Conservation (phyloP, 2,797 vertebrate species). For the Halcyon smyrnensis region DNA sequence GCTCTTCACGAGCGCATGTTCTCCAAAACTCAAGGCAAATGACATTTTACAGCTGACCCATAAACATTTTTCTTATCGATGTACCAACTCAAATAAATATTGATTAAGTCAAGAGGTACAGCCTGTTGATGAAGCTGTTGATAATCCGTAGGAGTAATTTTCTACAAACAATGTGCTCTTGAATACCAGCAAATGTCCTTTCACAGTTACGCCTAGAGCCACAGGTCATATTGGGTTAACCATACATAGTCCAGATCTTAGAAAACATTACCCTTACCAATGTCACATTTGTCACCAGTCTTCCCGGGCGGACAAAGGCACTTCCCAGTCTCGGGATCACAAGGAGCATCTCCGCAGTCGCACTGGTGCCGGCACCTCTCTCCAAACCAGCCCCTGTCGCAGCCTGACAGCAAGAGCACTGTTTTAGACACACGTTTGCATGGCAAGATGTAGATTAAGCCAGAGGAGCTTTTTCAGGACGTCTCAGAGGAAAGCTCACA, state of each 20-base stretch:
- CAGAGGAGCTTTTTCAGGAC: not conserved
- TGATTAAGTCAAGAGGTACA: not conserved
- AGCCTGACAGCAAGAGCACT: conserved; percentile 70
- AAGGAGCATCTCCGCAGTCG: conserved; percentile 80
- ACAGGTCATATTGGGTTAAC: not conserved
- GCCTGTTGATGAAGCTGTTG: not conserved
- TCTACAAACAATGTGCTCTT: not conserved
- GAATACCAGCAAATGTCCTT: not conserved
- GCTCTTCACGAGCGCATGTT: fast-evolving
- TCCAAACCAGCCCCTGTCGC: conserved; percentile 81
- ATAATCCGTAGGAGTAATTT: not conserved
- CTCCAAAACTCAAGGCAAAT: not conserved
- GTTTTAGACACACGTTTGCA: not conserved
- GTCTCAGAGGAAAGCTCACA: not conserved
- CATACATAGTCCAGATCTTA: not conserved
- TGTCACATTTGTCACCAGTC: conserved; percentile 83
- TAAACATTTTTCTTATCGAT: not conserved
- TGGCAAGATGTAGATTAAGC: not conserved
- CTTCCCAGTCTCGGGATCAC: conserved; percentile 82
- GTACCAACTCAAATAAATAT: not conserved
- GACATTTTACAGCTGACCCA: conserved; percentile 38
- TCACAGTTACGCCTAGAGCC: not conserved
- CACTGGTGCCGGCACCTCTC: conserved; percentile 79
- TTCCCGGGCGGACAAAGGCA: conserved; percentile 86
- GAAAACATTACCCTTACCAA: conserved; percentile 72